Base-by-base conservation (phyloP, 2,797 vertebrate genomes). In the Spea hammondii region DNA sequence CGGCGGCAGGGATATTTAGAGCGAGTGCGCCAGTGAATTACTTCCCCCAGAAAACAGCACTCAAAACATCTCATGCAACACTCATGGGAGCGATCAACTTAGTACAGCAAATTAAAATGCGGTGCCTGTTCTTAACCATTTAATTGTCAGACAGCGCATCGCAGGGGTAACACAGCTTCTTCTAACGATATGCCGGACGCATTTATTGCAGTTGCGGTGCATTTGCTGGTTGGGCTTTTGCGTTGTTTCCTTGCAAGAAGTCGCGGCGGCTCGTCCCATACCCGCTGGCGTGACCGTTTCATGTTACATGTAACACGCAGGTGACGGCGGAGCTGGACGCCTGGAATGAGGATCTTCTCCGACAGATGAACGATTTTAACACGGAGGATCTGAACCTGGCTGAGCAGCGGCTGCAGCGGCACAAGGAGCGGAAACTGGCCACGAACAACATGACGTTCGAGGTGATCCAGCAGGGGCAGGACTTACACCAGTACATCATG, bases 401-500 rank as follows among this genome's bases (percentile, higher is more conserved):
- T 0, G 97, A 99, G 86, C 97, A 98, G 85, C 90, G 97, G 14
- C 90, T 99, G 59, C 97, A 98, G 83, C 91, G 95, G 3, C 97
- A 98, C 83, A 94, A 95, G 0, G 97, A 99, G 79, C 88, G 96
- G 70, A 98, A 97, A 75, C 76, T 96, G 2, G 96, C 96, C 85
- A 97, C 97, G 95, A 98, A 95, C 90, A 97, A 96, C 88, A 96
- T 99, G 96, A 97, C 95, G 48, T 98, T 96, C 7, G 97, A 99
- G 85, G 96, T 98, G 77, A 95, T 99, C 88, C 96, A 98, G 83
- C 97, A 99, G 86, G 97, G 97, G 2, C 96, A 98, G 66, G 97
- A 98, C 85, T 91, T 99, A 78, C 96, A 98, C 84, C 95, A 98
- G 59, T 98, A 98, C 87, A 98, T 98, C 88, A 98, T 98, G 97